Evolutionary conservation across 1,140 invertebrate genomes (phyloP).

Genomic region (Ctenoplectra terminalis): DNA sequence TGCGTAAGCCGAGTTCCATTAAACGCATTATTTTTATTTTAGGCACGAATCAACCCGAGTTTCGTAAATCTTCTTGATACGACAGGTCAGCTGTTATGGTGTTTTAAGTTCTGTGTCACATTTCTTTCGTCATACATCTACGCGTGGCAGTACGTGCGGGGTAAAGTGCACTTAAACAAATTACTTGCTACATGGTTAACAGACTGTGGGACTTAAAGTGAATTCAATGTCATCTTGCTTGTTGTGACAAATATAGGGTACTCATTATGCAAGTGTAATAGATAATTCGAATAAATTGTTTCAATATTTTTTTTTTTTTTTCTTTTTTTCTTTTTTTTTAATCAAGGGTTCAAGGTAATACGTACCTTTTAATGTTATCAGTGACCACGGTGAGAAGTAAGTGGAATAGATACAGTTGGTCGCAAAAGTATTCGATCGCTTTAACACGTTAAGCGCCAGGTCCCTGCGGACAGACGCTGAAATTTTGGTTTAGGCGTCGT

Average conservation of each 20-base stretch:
- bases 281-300: not conserved
- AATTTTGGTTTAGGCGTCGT: too few relatives aligned
- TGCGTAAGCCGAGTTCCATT: not conserved
- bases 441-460: too few relatives aligned
- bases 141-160: constrained; percentile 36
- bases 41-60: too few relatives aligned
- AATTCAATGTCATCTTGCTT: constrained; percentile 26
- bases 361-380: too few relatives aligned
- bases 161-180: constrained; percentile 58
- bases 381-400: too few relatives aligned
- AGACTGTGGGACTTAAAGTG: constrained; percentile 21
- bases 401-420: too few relatives aligned
- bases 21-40: not conserved
- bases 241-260: not conserved
- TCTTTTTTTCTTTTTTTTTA: too few relatives aligned
- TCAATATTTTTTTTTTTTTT: too few relatives aligned
- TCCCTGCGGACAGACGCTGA: too few relatives aligned
- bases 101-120: constrained; percentile 1
- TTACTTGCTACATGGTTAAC: constrained; percentile 38
- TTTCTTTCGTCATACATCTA: constrained; percentile 17
- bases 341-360: too few relatives aligned
- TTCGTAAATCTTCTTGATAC: not conserved
- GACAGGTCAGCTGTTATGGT: not conserved
- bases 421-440: too few relatives aligned
- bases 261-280: not conserved